Base-by-base conservation (phyloP, 1,140 invertebrate genomes). In the Papilio polytes region DNA sequence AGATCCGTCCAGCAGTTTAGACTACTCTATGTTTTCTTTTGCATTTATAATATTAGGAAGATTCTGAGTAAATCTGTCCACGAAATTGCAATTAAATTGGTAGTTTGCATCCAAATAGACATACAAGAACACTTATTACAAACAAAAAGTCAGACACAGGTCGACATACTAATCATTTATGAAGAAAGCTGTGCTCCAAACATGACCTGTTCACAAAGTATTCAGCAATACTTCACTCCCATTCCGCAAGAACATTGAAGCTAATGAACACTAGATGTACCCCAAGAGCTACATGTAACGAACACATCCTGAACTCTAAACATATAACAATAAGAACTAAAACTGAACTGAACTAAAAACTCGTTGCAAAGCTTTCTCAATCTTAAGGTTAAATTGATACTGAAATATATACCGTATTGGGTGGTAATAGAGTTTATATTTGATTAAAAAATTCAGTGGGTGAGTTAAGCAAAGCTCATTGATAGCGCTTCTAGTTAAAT, bases 251-350 rank as follows among this genome's bases (percentile, higher is more conserved):
- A 83, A 83, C 85, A 90, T 87, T 88, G 84, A 85, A 86, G 80
- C 84, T 87, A 87, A 89, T 88, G 85, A 89, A 88, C 81, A 81
- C 85, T 81, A 84, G 86, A 87, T 82, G 85, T 85, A 78, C 83
- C n/a, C 63, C 80, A 78, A 74, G 81, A 78, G 81, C 84, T 84
- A 85, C 77, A 87, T 88, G 84, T 89, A 82, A 88, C 76, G 87
- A 90, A 90, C 74, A 4, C 51, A 81, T 63, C 83, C 74, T 80
- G 13, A 77, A 85, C 73, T 51, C 41, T 81, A 76, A 2, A 10
- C 18, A 18, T 13, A 73, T 70, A 10, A 20, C 22, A 74, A 46
- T 74, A 70, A 63, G 13, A 31, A 70, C 12, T 31, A 31, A 70
- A 15, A 70, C 12, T 31, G 3, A 63, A 0, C 51, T 36, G 20